These are phyloP conservation scores for Hoplostethus mediterraneus DNA, from an alignment of 2,797 vertebrate genomes.

Conservation along the genomic window DNA sequence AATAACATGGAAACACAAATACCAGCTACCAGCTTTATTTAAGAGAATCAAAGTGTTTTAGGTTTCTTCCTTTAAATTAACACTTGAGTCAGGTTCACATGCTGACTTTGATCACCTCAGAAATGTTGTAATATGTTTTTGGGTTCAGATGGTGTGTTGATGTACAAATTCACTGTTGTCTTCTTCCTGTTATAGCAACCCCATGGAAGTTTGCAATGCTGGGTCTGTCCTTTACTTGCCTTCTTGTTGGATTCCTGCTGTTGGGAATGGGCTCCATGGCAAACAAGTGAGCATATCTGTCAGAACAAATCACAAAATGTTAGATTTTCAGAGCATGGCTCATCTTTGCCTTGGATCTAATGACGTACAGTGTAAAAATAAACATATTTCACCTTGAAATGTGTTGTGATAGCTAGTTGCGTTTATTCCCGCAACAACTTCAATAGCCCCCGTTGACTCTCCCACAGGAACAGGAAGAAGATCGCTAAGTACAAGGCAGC, in stretches of 20 bases:
- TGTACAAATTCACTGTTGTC: background rate
- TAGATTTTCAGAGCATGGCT: background rate
- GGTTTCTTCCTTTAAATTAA: too few relatives aligned
- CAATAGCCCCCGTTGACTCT: background rate
- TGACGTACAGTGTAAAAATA: background rate
- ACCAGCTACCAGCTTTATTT: too few relatives aligned
- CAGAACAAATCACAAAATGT: background rate
- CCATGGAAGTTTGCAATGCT: constrained; percentile 90
- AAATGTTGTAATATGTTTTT: too few relatives aligned
- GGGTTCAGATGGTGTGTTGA: too few relatives aligned
- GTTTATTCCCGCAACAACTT: background rate
- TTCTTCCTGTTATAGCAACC: constrained; percentile 78
- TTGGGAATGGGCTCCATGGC: constrained; percentile 84
- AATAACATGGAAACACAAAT: too few relatives aligned
- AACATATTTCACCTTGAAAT: background rate
- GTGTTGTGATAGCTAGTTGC: background rate
- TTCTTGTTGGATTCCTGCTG: constrained; percentile 87
- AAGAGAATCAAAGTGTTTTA: too few relatives aligned
- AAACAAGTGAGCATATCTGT: constrained; percentile 82
- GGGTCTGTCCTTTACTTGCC: constrained; percentile 79
- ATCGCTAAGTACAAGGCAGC: constrained; percentile 68
- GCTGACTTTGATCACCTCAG: too few relatives aligned
- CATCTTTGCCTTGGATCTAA: background rate
- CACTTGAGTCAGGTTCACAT: too few relatives aligned
- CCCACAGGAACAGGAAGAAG: constrained; percentile 87